Conservation (phyloP, 2,797 vertebrate genomes). For the Serranus cabrilla region DNA sequence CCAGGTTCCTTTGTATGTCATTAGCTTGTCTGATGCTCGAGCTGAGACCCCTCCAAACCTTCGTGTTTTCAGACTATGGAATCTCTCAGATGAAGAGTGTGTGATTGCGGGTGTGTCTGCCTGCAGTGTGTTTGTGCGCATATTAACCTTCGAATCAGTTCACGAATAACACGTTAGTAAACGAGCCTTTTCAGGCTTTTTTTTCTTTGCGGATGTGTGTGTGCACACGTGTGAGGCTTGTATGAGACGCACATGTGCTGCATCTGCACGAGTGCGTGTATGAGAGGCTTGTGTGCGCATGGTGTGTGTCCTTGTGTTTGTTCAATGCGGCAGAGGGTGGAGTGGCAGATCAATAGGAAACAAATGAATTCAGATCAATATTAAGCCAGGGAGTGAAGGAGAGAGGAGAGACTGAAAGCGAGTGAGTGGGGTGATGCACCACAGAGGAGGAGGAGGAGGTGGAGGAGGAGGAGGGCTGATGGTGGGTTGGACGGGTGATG, state of each 20-base stretch:
- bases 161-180: constrained; percentile 36
- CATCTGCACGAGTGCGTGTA: constrained; percentile 21
- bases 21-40: constrained; percentile 71
- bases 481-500: constrained; percentile 62
- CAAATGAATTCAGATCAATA: constrained; percentile 89
- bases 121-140: constrained; percentile 12
- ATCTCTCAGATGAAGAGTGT: constrained; percentile 50
- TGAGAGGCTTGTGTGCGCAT: constrained; percentile 59
- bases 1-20: constrained; percentile 73
- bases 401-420: constrained; percentile 74
- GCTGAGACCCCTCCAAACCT: constrained; percentile 57
- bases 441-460: constrained; percentile 29
- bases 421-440: constrained; percentile 70
- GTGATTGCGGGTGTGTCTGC: constrained; percentile 39
- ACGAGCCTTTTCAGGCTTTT: constrained; percentile 33
- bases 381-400: constrained; percentile 79
- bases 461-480: constrained; percentile 27
- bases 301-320: constrained; percentile 82
- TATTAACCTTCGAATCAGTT: constrained; percentile 57
- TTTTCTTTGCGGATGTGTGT: constrained; percentile 17
- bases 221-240: constrained; percentile 20
- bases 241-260: constrained; percentile 39
- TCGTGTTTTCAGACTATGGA: constrained; percentile 43
- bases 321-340: constrained; percentile 86
- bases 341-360: constrained; percentile 86